Conservation (phyloP, 2,888 invertebrate genomes). For the Pseudeuparius sepicola region DNA sequence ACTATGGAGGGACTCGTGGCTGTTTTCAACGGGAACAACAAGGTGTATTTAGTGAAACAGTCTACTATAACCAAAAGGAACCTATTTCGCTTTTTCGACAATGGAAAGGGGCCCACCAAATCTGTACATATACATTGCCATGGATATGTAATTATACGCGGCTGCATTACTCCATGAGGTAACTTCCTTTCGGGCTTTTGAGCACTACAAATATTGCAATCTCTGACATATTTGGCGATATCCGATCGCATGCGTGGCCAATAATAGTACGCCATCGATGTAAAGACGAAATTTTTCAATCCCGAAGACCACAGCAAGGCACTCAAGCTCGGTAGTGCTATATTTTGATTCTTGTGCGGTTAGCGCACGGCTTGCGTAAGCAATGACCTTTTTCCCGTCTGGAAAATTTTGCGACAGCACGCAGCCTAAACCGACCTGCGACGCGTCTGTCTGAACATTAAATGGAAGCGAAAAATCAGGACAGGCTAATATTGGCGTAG, state of each 20-base stretch:
- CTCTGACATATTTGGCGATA: conserved; percentile 9
- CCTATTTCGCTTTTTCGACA: conserved; percentile 8
- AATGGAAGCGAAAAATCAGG: conserved; percentile 18
- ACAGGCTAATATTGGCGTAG: conserved; percentile 22
- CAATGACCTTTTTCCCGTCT: conserved; percentile 13
- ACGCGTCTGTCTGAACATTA: no score
- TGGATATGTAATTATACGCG: conserved; percentile 8
- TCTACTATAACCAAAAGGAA: conserved; percentile 17
- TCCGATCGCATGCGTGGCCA: conserved; percentile 14
- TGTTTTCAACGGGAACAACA: conserved; percentile 12
- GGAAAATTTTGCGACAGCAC: conserved; percentile 18
- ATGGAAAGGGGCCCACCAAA: conserved; percentile 16
- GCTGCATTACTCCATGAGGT: conserved; percentile 15
- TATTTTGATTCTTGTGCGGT: no score
- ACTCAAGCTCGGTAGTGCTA: no score
- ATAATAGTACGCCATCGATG: no score
- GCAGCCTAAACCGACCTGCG: conserved; percentile 17
- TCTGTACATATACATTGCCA: conserved; percentile 16
- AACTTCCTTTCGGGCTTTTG: conserved; percentile 12
- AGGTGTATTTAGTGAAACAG: conserved; percentile 14
- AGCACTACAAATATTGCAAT: conserved; percentile 13
- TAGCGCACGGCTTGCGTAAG: conserved; percentile 1
- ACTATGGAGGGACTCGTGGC: conserved; percentile 10
- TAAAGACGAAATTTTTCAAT: no score
- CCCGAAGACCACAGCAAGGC: no score